These are phyloP conservation scores for Cyprinella venusta DNA, from an alignment of 2,797 vertebrate genomes.

Conservation along the genomic window DNA sequence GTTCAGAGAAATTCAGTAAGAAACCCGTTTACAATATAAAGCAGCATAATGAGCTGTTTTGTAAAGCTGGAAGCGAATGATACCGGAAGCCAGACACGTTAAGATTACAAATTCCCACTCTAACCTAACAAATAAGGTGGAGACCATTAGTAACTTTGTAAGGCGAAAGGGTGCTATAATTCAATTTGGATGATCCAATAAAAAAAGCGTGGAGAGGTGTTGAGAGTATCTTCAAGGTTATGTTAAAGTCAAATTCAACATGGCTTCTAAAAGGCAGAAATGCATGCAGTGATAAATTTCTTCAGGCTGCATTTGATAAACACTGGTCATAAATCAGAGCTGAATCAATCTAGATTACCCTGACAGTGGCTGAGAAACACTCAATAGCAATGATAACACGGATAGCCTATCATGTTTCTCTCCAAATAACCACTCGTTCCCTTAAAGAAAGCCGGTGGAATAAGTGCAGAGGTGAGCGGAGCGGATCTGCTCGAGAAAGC, in stretches of 20 bases:
- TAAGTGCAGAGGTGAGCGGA: conserved; percentile 26
- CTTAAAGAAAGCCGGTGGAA: neutral
- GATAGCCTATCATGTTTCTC: conserved; percentile 57
- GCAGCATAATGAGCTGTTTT: too few relatives aligned
- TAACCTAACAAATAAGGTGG: too few relatives aligned
- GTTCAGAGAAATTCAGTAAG: too few relatives aligned
- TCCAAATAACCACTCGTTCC: neutral
- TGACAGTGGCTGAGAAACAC: conserved; percentile 42
- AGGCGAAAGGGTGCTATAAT: neutral
- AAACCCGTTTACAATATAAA: too few relatives aligned
- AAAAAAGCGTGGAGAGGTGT: neutral
- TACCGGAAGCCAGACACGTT: too few relatives aligned
- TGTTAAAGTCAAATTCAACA: neutral
- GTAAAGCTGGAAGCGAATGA: too few relatives aligned
- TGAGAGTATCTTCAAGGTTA: neutral
- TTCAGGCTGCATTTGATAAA: conserved; percentile 51
- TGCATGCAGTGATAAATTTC: conserved; percentile 31
- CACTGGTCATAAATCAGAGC: conserved; percentile 57
- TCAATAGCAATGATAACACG: conserved; percentile 49
- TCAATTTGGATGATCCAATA: neutral
- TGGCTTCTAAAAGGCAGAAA: conserved; percentile 4
- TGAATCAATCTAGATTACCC: conserved; percentile 59
- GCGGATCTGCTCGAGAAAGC: conserved; percentile 31
- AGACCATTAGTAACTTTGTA: neutral
- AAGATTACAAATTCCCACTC: too few relatives aligned